Conservation (phyloP, 2,888 invertebrate genomes). For the Tinea pellionella region DNA sequence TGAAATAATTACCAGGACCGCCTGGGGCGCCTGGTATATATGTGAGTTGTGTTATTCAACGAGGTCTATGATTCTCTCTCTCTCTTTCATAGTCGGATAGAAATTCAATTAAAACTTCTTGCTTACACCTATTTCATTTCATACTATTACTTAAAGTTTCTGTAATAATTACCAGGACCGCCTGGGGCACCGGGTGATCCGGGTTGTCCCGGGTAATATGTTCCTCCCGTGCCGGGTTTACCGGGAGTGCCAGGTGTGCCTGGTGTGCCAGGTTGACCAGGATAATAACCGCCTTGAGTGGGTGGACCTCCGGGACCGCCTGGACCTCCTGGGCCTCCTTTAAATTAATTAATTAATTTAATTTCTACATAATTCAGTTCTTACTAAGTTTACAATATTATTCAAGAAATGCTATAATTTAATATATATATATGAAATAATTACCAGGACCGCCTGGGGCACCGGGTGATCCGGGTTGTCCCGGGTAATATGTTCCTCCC, state of each 20-base stretch:
- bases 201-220: constrained; percentile 28
- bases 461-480: constrained; percentile 17
- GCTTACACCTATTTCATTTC: neutral
- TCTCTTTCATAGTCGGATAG: too few species aligned
- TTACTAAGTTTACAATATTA: too few species aligned
- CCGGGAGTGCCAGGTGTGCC: constrained; percentile 25
- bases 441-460: constrained; percentile 12
- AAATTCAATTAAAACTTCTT: too few species aligned
- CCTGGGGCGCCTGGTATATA: constrained; percentile 20
- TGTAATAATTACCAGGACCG: neutral
- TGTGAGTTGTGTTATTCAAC: too few species aligned
- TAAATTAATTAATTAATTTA: too few species aligned
- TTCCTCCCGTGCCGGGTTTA: constrained; percentile 20
- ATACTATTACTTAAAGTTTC: too few species aligned
- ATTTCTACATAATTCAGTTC: too few species aligned
- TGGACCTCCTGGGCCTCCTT: constrained; percentile 15
- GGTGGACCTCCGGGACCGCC: constrained; percentile 29
- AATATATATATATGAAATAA: too few species aligned
- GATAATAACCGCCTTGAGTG: constrained; percentile 22
- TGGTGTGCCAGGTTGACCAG: constrained; percentile 32
- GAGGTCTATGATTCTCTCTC: too few species aligned
- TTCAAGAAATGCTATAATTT: too few species aligned
- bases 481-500: constrained; percentile 22
- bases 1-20: constrained; percentile 17
- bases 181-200: constrained; percentile 20